phyloP scores from a whole-genome alignment of 1,140 invertebrate genomes.

The Drosophila sulfurigaster region DNA sequence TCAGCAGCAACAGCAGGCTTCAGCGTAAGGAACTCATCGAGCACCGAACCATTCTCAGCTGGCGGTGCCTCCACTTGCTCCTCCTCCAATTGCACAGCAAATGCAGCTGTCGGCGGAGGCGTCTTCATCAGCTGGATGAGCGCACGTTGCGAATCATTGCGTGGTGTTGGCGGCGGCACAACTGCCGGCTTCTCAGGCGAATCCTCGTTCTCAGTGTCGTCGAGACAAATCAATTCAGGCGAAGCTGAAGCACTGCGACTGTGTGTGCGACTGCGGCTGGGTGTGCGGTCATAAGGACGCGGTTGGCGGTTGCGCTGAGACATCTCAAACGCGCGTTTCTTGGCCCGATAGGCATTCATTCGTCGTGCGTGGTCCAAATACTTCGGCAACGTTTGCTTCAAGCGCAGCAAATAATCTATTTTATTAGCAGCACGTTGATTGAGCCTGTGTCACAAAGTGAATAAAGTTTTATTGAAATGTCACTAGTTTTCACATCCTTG shows the following conservation, averaged over 20 bases:
- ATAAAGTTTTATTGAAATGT: neutral
- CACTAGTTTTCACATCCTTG: neutral
- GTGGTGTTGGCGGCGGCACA: neutral
- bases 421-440: conserved; percentile 9
- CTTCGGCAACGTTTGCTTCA: conserved; percentile 10
- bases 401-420: neutral
- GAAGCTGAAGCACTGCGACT: conserved; percentile 44
- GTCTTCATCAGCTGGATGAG: neutral
- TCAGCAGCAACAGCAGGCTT: conserved; percentile 34
- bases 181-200: conserved; percentile 56
- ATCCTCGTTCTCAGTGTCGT: conserved; percentile 73
- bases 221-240: conserved; percentile 66
- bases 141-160: neutral
- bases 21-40: conserved; percentile 62
- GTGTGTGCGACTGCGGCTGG: conserved; percentile 3
- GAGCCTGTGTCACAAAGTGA: conserved; percentile 20
- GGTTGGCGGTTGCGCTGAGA: neutral
- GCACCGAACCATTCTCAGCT: conserved; percentile 51
- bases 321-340: neutral
- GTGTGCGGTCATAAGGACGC: conserved; percentile 12
- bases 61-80: neutral
- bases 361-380: neutral
- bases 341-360: conserved; percentile 1
- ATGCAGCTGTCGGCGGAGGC: neutral
- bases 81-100: conserved; percentile 19